Conservation (phyloP, 2,888 invertebrate species). For the Spialia ferax region DNA sequence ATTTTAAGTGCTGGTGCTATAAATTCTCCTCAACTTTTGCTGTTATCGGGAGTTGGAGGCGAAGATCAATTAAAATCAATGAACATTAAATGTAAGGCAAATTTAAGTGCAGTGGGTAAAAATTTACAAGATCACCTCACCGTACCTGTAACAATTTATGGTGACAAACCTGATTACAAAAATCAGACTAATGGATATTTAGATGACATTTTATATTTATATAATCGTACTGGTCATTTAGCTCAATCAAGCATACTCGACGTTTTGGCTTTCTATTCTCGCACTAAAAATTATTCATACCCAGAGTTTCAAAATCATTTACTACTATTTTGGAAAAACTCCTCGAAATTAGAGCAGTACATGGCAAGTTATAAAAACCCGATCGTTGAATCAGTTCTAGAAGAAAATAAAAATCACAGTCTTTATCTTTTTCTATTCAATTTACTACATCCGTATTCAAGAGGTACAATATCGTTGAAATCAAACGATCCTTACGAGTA, state of each 20-base stretch:
- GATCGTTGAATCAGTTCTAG: slow-evolving; percentile 52
- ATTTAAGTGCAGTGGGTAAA: slow-evolving; percentile 78
- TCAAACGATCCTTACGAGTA: slow-evolving; percentile 85
- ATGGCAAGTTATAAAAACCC: slow-evolving; percentile 51
- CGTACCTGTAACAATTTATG: slow-evolving; percentile 67
- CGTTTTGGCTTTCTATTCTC: background rate
- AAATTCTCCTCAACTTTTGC: slow-evolving; percentile 80
- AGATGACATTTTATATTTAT: slow-evolving; percentile 55
- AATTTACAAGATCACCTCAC: slow-evolving; percentile 85
- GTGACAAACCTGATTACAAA: slow-evolving; percentile 55
- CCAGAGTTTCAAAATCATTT: too few species aligned
- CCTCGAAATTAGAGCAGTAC: too few species aligned
- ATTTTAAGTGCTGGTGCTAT: slow-evolving; percentile 79
- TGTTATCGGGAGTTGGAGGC: slow-evolving; percentile 84
- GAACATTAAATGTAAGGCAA: slow-evolving; percentile 63
- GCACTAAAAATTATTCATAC: background rate
- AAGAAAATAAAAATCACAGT: slow-evolving; percentile 57
- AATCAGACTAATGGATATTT: slow-evolving; percentile 54
- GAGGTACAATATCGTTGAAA: slow-evolving; percentile 84
- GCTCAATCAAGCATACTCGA: background rate
- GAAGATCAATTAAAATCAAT: slow-evolving; percentile 62
- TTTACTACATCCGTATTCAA: slow-evolving; percentile 80
- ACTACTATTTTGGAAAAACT: too few species aligned
- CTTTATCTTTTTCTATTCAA: slow-evolving; percentile 65
- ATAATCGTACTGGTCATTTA: background rate